A percentile compares a stretch with the other conserved stretches of the same genome.
Conservation (phyloP, 2,113 vertebrate species). For the Bombycilla garrulus region DNA sequence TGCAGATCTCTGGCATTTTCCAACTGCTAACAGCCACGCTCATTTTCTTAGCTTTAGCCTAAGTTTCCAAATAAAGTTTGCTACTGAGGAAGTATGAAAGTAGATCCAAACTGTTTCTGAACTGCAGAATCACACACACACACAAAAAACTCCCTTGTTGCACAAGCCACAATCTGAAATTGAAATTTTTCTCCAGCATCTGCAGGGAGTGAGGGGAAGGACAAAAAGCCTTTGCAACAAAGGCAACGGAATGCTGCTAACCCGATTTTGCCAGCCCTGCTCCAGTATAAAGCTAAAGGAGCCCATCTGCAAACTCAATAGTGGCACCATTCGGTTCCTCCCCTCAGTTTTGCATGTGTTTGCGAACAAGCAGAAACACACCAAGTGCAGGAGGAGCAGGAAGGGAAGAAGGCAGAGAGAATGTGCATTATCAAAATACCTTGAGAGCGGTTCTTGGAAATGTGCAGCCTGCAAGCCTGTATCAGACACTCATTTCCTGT, state of each 20-base stretch:
- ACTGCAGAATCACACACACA: neutral
- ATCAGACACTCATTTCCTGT: constrained; percentile 68
- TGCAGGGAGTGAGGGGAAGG: neutral
- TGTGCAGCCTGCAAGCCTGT: constrained; percentile 57
- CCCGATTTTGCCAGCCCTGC: neutral
- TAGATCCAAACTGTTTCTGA: neutral
- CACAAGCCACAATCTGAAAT: neutral
- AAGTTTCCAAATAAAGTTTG: constrained; percentile 1
- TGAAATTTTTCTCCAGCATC: neutral
- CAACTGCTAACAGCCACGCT: neutral
- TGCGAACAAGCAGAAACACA: neutral
- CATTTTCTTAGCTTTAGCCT: neutral
- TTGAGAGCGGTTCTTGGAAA: constrained; percentile 70
- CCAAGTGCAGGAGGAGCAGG: constrained; percentile 12
- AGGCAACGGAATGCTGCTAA: neutral
- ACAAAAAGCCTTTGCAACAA: neutral
- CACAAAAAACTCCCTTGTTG: neutral
- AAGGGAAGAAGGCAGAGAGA: constrained; percentile 59
- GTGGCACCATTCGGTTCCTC: accelerated
- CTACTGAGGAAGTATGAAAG: neutral
- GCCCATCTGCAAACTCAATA: neutral
- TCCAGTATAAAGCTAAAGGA: neutral
- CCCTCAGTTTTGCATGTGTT: neutral
- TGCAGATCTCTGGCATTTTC: neutral
- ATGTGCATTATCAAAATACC: constrained; percentile 69